phyloP scores from a whole-genome alignment of 2,797 vertebrate species.

The Labeo calbasu region DNA sequence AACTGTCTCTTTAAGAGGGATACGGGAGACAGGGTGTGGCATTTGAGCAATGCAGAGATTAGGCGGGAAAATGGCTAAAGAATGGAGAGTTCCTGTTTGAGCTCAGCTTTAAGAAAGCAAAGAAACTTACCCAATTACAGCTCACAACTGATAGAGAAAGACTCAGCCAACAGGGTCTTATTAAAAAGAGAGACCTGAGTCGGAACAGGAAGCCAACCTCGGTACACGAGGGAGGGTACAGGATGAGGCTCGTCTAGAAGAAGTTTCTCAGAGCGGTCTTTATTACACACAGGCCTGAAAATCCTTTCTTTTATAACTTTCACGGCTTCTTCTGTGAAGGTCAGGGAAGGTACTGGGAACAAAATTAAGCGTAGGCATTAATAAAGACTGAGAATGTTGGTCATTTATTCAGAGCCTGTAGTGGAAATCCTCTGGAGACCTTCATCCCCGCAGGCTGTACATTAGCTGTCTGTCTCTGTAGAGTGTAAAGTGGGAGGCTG shows the following conservation, averaged over 20 bases:
- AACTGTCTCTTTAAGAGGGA: conserved; percentile 7
- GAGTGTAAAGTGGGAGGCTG: conserved; percentile 39
- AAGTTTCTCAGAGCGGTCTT: background rate
- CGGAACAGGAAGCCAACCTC: conserved; percentile 71
- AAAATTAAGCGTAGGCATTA: background rate
- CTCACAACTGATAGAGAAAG: conserved; percentile 66
- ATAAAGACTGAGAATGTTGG: conserved; percentile 13
- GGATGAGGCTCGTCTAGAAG: background rate
- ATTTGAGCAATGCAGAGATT: background rate
- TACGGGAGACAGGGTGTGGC: conserved; percentile 10
- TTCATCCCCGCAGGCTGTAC: background rate
- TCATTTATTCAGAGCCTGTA: conserved; percentile 11
- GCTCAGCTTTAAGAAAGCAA: conserved; percentile 23
- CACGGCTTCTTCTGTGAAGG: background rate
- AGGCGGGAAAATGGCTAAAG: background rate
- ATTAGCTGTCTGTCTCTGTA: conserved; percentile 22
- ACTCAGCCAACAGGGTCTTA: conserved; percentile 69
- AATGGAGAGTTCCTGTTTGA: background rate
- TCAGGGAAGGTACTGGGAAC: conserved; percentile 2
- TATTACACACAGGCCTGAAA: background rate
- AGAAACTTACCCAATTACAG: conserved; percentile 44
- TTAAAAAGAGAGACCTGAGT: conserved; percentile 71
- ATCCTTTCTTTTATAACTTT: background rate
- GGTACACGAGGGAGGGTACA: conserved; percentile 41
- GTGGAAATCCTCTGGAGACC: conserved; percentile 19